Conservation (phyloP, 2,888 invertebrate genomes). For the Acrobasis suavella region DNA sequence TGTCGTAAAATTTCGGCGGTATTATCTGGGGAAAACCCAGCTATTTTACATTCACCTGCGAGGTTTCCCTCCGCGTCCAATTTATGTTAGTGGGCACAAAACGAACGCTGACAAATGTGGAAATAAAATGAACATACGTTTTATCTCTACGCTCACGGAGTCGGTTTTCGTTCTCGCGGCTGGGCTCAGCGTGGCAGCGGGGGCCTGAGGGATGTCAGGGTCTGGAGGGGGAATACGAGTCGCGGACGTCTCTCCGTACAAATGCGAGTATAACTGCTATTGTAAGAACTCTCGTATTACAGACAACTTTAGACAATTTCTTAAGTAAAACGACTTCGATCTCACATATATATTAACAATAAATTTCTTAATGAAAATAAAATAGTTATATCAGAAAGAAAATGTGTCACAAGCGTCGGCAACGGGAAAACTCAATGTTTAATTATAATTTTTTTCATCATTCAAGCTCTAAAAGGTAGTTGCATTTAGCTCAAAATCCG, state of each 20-base stretch:
- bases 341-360: too few relatives aligned
- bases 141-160: slow-evolving; percentile 74
- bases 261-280: not conserved
- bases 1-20: slow-evolving; percentile 79
- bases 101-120: slow-evolving; percentile 82
- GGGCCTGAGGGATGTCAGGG: slow-evolving; percentile 34
- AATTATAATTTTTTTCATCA: too few relatives aligned
- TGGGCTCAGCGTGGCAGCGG: slow-evolving; percentile 33
- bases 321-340: too few relatives aligned
- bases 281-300: not conserved
- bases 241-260: slow-evolving; percentile 43
- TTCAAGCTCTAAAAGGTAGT: too few relatives aligned
- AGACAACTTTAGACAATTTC: not conserved
- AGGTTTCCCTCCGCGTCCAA: slow-evolving; percentile 80
- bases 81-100: slow-evolving; percentile 83
- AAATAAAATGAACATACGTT: slow-evolving; percentile 82
- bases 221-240: slow-evolving; percentile 33
- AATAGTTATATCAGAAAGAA: too few relatives aligned
- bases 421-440: too few relatives aligned
- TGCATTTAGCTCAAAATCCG: too few relatives aligned
- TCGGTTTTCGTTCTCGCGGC: slow-evolving; percentile 63
- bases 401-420: too few relatives aligned
- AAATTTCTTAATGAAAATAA: too few relatives aligned
- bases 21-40: slow-evolving; percentile 80
- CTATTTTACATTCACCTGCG: slow-evolving; percentile 82